Conservation (phyloP, 2,797 vertebrate species). For the Neosalanx taihuensis region DNA sequence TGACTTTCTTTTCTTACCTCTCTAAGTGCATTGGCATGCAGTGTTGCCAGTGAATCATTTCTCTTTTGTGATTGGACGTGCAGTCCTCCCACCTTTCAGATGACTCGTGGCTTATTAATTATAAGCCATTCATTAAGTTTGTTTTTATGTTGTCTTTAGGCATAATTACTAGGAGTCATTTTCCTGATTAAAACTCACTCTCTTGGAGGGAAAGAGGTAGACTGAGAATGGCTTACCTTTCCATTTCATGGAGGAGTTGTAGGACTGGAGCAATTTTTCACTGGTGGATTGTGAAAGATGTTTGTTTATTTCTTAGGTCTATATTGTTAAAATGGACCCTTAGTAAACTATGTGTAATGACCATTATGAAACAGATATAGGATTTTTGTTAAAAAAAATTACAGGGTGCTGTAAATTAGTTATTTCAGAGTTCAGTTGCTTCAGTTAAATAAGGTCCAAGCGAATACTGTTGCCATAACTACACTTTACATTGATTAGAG, state of each 20-base stretch:
- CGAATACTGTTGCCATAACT: neutral
- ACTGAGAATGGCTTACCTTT: conserved; percentile 33
- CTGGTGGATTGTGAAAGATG: conserved; percentile 31
- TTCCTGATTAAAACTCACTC: conserved; percentile 52
- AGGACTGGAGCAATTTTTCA: conserved; percentile 12
- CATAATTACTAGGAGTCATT: conserved; percentile 49
- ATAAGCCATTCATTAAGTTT: conserved; percentile 36
- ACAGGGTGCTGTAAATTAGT: no score
- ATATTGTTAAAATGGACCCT: neutral
- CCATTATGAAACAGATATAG: neutral
- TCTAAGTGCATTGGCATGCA: conserved; percentile 25
- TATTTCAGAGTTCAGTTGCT: no score
- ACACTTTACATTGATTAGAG: conserved; percentile 15
- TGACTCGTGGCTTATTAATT: conserved; percentile 44
- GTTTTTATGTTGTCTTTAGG: conserved; percentile 30
- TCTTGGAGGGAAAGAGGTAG: conserved; percentile 17
- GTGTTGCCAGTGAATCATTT: conserved; percentile 33
- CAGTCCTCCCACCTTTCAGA: conserved; percentile 42
- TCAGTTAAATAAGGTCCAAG: neutral
- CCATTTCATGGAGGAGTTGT: conserved; percentile 7
- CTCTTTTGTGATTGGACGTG: conserved; percentile 45
- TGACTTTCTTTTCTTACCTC: neutral
- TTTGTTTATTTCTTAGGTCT: conserved; percentile 7
- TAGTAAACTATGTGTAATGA: neutral
- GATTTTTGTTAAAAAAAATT: no score